Evolutionary conservation across 2,797 vertebrate species (phyloP), one percentile per base, ranked within the genome.

Genomic region (Nannoperca australis): DNA sequence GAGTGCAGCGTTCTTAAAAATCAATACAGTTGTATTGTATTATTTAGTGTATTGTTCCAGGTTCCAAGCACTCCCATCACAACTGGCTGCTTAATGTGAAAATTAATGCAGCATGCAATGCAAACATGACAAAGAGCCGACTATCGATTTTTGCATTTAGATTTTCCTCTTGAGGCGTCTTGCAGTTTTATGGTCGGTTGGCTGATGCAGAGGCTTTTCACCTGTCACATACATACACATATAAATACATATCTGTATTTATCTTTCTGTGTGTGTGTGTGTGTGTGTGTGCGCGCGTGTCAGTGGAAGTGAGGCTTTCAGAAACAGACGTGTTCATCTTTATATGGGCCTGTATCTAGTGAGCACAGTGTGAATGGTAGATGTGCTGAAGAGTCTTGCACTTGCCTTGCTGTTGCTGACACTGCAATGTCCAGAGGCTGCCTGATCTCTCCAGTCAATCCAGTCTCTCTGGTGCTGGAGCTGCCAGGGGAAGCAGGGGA

Each of bases 371-470:
- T 60, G 55, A 83, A 58, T 61, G 53, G 68, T 68, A n/a, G 74
- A 81, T 76, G 75, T 76, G 74, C 78, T 66, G 40, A 83, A 38
- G 65, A 85, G 77, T 80, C 77, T 84, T 73, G 68, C 78, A 78
- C 86, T 89, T 85, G 65, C 80, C 76, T 76, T 47, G 51, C 76
- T 65, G 79, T 45, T 88, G 92, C 89, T 92, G 92, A 92, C 84
- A 11, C 65, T 66, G 90, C 91, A 85, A 63, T 81, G 86, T 91
- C 88, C 86, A 79, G 71, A 64, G 68, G 66, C 77, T 47, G 76
- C 67, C 70, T 79, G 63, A 85, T 86, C 66, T 76, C 76, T 83
- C 78, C 74, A 73, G 73, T 88, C 88, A 82, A 69, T 86, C 82
- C 80, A 81, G 75, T 66, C 75, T 77, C 65, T 50, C 22, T 36